Evolutionary conservation across 2,797 vertebrate genomes (phyloP).

Genomic region (Fratercula arctica): DNA sequence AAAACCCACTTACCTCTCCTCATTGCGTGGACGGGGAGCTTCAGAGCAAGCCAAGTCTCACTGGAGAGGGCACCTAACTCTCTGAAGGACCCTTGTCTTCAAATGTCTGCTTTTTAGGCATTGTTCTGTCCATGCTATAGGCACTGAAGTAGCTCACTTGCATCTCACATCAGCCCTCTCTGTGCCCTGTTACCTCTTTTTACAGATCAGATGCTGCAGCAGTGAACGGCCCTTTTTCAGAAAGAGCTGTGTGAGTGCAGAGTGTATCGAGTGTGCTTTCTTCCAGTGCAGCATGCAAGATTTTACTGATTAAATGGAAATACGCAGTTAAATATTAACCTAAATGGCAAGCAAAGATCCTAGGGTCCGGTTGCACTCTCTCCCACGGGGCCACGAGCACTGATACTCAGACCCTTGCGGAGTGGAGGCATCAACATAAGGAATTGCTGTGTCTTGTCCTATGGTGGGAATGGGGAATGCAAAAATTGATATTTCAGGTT

Average conservation of each 20-base stretch:
- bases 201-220: background rate
- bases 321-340: constrained; percentile 24
- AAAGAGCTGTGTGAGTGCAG: background rate
- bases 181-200: background rate
- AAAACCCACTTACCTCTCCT: background rate
- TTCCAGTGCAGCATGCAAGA: background rate
- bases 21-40: background rate
- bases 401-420: background rate
- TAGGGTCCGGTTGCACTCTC: background rate
- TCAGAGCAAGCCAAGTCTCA: background rate
- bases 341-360: background rate
- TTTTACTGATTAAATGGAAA: background rate
- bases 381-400: background rate
- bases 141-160: background rate
- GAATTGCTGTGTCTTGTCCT: background rate
- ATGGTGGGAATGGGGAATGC: background rate
- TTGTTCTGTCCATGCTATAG: background rate
- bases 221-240: background rate
- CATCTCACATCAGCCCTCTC: background rate
- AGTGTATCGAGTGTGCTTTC: background rate
- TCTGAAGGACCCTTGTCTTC: background rate
- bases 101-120: background rate
- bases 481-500: background rate
- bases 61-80: background rate
- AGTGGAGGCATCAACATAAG: background rate